Conservation (phyloP, 1,140 invertebrate species). For the Trichonephila clavata region DNA sequence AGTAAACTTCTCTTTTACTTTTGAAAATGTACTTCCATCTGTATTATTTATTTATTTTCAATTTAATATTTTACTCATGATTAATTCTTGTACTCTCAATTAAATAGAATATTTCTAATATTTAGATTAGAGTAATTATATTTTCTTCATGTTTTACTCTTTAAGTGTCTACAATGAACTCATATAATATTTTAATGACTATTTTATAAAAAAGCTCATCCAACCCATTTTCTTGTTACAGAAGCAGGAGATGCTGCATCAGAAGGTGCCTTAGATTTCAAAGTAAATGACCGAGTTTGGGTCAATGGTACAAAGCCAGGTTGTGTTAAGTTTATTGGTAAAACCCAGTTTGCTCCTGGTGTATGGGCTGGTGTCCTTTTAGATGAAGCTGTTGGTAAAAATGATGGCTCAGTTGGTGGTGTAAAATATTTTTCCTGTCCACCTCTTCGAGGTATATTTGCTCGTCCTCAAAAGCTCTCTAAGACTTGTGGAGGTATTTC, state of each 20-base stretch:
- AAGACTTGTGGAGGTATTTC: slow-evolving; percentile 11
- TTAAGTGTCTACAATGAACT: neutral
- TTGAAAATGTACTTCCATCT: no score
- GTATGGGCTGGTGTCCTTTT: slow-evolving; percentile 98
- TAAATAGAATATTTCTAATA: no score
- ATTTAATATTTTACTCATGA: no score
- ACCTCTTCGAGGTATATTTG: slow-evolving; percentile 94
- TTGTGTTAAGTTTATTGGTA: slow-evolving; percentile 96
- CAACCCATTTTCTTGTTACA: neutral
- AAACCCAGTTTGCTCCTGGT: slow-evolving; percentile 95
- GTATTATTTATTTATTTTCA: no score
- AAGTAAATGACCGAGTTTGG: slow-evolving; percentile 96
- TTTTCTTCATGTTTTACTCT: neutral
- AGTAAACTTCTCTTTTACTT: no score
- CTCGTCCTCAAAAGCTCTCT: slow-evolving; percentile 84
- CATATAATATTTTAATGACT: no score
- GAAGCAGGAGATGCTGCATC: slow-evolving; percentile 69
- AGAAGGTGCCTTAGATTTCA: slow-evolving; percentile 96
- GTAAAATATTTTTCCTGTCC: slow-evolving; percentile 96
- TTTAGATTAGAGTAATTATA: neutral
- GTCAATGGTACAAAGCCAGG: slow-evolving; percentile 97
- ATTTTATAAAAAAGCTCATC: neutral
- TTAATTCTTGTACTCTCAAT: no score
- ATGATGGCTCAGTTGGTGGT: slow-evolving; percentile 96
- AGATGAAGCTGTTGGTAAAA: slow-evolving; percentile 97